A percentile compares a stretch with the other conserved stretches of the same genome.
phyloP scores from a whole-genome alignment of 2,113 vertebrate genomes.

The Spea multiplicata region DNA sequence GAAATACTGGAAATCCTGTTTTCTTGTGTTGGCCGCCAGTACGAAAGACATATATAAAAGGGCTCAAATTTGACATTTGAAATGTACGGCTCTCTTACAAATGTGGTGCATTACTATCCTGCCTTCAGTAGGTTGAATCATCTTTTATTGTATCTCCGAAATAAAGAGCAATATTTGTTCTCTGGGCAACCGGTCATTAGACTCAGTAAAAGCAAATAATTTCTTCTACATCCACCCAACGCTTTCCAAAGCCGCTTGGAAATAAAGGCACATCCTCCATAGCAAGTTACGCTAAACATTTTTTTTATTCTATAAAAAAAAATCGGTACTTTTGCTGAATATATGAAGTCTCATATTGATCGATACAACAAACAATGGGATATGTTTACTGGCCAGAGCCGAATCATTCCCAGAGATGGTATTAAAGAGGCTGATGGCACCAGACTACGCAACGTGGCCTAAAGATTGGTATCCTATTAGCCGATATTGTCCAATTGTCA shows the following conservation, averaged over 20 bases:
- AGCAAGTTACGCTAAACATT: conserved; percentile 20
- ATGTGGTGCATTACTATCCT: background rate
- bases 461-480: no score
- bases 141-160: background rate
- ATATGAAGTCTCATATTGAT: no score
- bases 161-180: background rate
- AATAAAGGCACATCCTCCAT: conserved; percentile 22
- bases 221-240: background rate
- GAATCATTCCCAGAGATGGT: no score
- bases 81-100: background rate
- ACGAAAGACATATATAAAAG: no score
- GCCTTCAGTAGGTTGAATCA: conserved; percentile 18
- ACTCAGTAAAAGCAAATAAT: background rate
- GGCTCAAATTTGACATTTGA: no score
- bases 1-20: no score
- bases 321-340: conserved; percentile 1
- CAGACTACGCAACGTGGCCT: no score
- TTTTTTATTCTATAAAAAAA: background rate
- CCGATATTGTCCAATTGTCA: no score
- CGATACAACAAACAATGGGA: no score
- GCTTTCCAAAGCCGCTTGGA: conserved; percentile 12
- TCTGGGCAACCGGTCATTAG: background rate
- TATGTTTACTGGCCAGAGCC: no score
- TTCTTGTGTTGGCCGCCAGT: no score
- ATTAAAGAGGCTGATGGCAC: no score